A percentile compares a stretch with the other conserved stretches of the same genome.
These are phyloP conservation scores for Lagodon rhomboides DNA, from an alignment of 2,797 vertebrate species.

Conservation along the genomic window DNA sequence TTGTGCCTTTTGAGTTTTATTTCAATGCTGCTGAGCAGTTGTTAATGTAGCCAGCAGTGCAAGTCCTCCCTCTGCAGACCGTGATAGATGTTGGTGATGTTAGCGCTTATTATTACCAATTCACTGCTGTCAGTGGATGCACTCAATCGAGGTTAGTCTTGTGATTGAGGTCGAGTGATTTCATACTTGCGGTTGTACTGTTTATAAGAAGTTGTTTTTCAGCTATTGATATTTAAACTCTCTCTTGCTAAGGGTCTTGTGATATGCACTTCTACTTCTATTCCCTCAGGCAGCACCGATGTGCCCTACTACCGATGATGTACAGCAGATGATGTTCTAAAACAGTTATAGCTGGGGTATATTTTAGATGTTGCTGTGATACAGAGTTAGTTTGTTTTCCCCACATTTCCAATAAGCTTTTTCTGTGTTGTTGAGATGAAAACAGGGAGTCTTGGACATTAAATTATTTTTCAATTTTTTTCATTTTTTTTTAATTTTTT, in stretches of 20 bases:
- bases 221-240: slow-evolving; percentile 29
- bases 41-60: slow-evolving; percentile 3
- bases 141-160: slow-evolving; percentile 41
- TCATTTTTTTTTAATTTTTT: not conserved
- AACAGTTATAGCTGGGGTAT: not conserved
- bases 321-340: not conserved
- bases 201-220: slow-evolving; percentile 50
- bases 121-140: not conserved
- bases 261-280: slow-evolving; percentile 31
- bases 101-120: slow-evolving; percentile 4
- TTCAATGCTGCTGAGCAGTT: slow-evolving; percentile 17
- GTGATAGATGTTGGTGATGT: slow-evolving; percentile 12
- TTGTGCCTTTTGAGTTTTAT: not conserved
- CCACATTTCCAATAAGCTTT: not conserved
- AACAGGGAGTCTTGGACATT: not conserved
- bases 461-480: not conserved
- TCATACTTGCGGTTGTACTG: slow-evolving; percentile 29
- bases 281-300: slow-evolving; percentile 4
- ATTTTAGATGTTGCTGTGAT: not conserved
- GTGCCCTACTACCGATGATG: slow-evolving; percentile 6
- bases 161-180: slow-evolving; percentile 57
- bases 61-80: not conserved
- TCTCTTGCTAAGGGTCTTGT: slow-evolving; percentile 46
- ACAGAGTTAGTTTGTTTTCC: not conserved
- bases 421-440: not conserved